phyloP scores from a whole-genome alignment of 2,113 vertebrate genomes.

The Elephas maximus region DNA sequence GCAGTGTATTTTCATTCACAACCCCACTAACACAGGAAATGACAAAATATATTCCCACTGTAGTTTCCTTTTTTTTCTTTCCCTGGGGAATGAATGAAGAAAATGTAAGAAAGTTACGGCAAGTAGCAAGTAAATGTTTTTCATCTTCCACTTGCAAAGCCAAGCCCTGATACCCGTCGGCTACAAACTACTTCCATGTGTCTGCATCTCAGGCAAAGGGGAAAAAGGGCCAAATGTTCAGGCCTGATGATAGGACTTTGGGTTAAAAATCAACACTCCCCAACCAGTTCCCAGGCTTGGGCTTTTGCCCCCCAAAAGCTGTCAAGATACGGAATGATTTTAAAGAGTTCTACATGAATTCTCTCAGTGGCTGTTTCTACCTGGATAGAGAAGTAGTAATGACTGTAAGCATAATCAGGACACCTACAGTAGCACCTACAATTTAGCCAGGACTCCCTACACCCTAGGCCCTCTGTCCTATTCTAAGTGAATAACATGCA shows the following conservation, averaged over 20 bases:
- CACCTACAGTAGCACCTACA: neutral
- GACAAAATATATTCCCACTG: neutral
- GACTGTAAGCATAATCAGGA: neutral
- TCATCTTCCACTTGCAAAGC: constrained; percentile 52
- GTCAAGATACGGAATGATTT: constrained; percentile 20
- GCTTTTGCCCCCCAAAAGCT: neutral
- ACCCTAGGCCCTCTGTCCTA: neutral
- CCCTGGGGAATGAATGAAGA: neutral
- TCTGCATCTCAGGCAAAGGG: constrained; percentile 31
- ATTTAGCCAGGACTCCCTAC: neutral
- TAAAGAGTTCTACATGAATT: neutral
- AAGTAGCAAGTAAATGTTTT: constrained; percentile 58
- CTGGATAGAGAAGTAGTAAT: neutral
- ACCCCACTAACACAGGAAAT: neutral
- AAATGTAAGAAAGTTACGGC: constrained; percentile 49
- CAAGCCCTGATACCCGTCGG: constrained; percentile 18
- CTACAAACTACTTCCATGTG: constrained; percentile 71
- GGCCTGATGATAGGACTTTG: constrained; percentile 63
- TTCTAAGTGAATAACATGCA: neutral
- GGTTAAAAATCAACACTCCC: constrained; percentile 50
- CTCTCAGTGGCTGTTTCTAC: neutral
- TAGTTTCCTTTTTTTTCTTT: constrained; percentile 45
- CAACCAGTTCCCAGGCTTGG: constrained; percentile 51
- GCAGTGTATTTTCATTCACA: neutral
- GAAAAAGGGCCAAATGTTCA: constrained; percentile 54